Evolutionary conservation across 2,888 invertebrate genomes (phyloP).

Genomic region (Anagyrus pseudococci): DNA sequence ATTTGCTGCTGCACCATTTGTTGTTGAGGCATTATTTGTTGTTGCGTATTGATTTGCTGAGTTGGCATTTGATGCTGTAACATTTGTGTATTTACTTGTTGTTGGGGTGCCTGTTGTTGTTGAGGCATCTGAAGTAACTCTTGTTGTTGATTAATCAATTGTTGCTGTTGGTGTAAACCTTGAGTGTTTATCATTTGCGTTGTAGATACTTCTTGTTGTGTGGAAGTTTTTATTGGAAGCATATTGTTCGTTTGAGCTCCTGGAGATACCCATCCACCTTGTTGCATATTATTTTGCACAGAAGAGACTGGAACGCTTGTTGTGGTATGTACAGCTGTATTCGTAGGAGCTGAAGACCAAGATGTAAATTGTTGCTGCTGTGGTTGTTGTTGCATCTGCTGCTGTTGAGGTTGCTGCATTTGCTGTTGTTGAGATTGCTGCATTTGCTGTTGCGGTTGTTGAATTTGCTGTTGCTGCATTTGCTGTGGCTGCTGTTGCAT

Average conservation of each 20-base stretch:
- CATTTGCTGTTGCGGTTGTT: conserved; percentile 37
- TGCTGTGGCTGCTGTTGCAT: conserved; percentile 39
- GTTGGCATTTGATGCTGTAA: too few relatives aligned
- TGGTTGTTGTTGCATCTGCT: conserved; percentile 31
- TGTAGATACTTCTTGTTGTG: conserved; percentile 48
- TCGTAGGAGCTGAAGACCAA: conserved; percentile 38
- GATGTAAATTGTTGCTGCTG: conserved; percentile 29
- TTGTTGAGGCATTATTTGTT: conserved; percentile 42
- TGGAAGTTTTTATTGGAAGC: conserved; percentile 45
- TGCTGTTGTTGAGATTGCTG: conserved; percentile 41
- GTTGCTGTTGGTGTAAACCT: conserved; percentile 44
- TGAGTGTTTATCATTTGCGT: conserved; percentile 46
- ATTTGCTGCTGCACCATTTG: conserved; percentile 55
- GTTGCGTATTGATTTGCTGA: conserved; percentile 55
- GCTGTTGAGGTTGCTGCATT: conserved; percentile 35
- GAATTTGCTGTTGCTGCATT: conserved; percentile 26
- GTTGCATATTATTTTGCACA: conserved; percentile 47
- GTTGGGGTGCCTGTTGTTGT: conserved; percentile 51
- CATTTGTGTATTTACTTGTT: conserved; percentile 29
- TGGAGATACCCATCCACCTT: conserved; percentile 51
- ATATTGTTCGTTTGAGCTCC: conserved; percentile 48
- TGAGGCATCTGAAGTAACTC: conserved; percentile 54
- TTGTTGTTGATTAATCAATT: conserved; percentile 64
- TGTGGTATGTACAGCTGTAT: conserved; percentile 40
- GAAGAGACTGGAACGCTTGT: conserved; percentile 42